A percentile compares a stretch with the other conserved stretches of the same genome.
Conservation (phyloP, 2,113 vertebrate species). For the Xyrauchen texanus region DNA sequence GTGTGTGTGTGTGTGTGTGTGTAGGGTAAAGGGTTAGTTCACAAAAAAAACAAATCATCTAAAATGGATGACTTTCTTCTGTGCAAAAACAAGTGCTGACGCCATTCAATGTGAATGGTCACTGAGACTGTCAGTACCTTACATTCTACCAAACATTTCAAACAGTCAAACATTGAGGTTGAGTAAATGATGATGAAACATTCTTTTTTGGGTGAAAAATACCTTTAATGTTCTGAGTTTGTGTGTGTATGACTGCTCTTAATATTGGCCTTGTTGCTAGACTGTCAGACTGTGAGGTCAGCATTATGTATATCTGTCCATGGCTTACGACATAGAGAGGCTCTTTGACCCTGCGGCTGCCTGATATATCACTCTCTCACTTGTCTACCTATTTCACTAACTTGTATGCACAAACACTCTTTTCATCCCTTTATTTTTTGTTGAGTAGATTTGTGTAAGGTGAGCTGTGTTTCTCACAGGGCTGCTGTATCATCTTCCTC, state of each 20-base stretch:
- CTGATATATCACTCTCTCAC: slow-evolving; percentile 34
- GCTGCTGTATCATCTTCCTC: background rate
- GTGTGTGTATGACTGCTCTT: slow-evolving; percentile 1
- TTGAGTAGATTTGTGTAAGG: background rate
- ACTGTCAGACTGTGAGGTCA: slow-evolving; percentile 39
- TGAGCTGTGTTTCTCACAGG: background rate
- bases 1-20: background rate
- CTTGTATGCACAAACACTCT: slow-evolving; percentile 21
- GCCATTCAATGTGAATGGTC: too few species aligned
- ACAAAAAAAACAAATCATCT: too few species aligned
- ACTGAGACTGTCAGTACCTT: too few species aligned
- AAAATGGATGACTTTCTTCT: too few species aligned
- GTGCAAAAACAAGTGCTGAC: too few species aligned
- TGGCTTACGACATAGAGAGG: slow-evolving; percentile 60
- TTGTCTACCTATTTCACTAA: slow-evolving; percentile 21
- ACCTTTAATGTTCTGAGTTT: background rate
- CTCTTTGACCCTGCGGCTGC: slow-evolving; percentile 71
- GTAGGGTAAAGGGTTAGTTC: too few species aligned
- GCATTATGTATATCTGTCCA: slow-evolving; percentile 30
- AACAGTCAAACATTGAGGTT: too few species aligned
- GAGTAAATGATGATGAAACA: too few species aligned
- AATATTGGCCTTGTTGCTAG: slow-evolving; percentile 12
- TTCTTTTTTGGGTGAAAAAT: background rate
- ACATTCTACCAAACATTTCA: too few species aligned
- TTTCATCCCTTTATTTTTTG: slow-evolving; percentile 18